Evolutionary conservation across 2,888 invertebrate species (phyloP), one percentile per base, ranked within the genome.

Genomic region (Buathra laborator): DNA sequence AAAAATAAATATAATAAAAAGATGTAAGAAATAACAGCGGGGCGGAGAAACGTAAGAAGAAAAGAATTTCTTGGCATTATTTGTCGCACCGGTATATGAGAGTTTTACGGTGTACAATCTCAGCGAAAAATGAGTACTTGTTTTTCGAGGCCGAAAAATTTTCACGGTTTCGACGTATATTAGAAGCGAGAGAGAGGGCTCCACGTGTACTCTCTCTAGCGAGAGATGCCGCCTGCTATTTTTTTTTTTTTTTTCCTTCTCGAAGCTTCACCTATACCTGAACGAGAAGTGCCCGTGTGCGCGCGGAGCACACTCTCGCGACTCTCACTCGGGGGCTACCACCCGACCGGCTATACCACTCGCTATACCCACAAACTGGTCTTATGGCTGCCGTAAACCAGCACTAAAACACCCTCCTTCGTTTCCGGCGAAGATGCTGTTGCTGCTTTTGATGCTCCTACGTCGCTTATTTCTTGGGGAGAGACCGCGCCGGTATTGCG

Each of bases 351-450:
- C 75, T 32, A 51, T 75, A 48, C 82, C 82, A 59, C 79, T 79
- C 79, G 79, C 67, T 85, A 85, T 85, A 68, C 79, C 85, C 85
- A 82, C 82, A 82, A 85, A 85, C 82, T 85, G 85, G 85, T 85
- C 78, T 85, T 82, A 85, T 76, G 82, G 82, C 82, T 67, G 82
- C 82, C 79, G 85, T 85, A 85, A 85, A 85, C 76, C 66, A 85
- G 79, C 79, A 85, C 85, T 85, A 85, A 82, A 82, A 79, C 82
- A 85, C 82, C 82, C 85, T 79, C 71, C 75, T 68, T 67, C 82
- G 75, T 82, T 85, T 85, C 82, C 85, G 82, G 82, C 85, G 72
- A 72, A 70, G 56, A 32, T 66, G 77, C 68, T 72, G 66, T 66
- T 82, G 77, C 37, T 44, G 43, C 16, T 56, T 75, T 68, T 12